Evolutionary conservation across 2,888 invertebrate species (phyloP).

Genomic region (Pegoplata infirma): DNA sequence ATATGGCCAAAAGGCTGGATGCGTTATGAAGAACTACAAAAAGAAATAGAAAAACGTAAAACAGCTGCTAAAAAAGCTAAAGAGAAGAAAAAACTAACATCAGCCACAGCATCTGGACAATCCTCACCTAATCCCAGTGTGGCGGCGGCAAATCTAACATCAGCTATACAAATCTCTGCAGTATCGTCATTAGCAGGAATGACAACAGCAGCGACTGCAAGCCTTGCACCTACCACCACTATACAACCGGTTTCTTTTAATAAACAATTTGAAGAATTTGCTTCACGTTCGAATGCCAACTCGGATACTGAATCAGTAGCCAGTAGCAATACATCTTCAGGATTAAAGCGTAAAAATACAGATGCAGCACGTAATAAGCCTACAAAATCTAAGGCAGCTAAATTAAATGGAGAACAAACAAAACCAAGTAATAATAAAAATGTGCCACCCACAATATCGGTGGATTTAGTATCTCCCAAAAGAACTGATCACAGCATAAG

Average conservation of each 20-base stretch:
- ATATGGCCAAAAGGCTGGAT: slow-evolving; percentile 81
- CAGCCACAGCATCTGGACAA: slow-evolving; percentile 41
- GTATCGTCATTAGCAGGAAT: slow-evolving; percentile 6
- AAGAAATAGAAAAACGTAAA: slow-evolving; percentile 75
- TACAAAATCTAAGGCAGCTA: slow-evolving; percentile 41
- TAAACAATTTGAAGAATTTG: slow-evolving; percentile 67
- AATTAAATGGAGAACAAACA: slow-evolving; percentile 63
- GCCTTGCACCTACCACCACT: slow-evolving; percentile 3
- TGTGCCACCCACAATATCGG: slow-evolving; percentile 60
- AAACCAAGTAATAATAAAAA: slow-evolving; percentile 52
- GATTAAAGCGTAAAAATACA: slow-evolving; percentile 63
- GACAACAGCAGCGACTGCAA: slow-evolving; percentile 19
- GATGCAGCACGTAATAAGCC: slow-evolving; percentile 43
- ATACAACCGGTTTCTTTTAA: slow-evolving; percentile 30
- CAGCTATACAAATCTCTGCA: slow-evolving; percentile 24
- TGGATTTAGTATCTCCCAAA: slow-evolving; percentile 71
- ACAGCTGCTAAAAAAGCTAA: slow-evolving; percentile 67
- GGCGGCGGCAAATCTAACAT: background rate
- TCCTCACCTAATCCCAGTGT: slow-evolving; percentile 42
- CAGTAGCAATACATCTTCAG: slow-evolving; percentile 70
- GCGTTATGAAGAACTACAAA: slow-evolving; percentile 76
- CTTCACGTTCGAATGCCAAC: slow-evolving; percentile 69
- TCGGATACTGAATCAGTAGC: slow-evolving; percentile 74
- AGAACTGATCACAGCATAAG: slow-evolving; percentile 75
- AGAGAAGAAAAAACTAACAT: slow-evolving; percentile 65